Evolutionary conservation across 2,797 vertebrate species (phyloP), one percentile per base, ranked within the genome.

Genomic region (Acanthopagrus latus): DNA sequence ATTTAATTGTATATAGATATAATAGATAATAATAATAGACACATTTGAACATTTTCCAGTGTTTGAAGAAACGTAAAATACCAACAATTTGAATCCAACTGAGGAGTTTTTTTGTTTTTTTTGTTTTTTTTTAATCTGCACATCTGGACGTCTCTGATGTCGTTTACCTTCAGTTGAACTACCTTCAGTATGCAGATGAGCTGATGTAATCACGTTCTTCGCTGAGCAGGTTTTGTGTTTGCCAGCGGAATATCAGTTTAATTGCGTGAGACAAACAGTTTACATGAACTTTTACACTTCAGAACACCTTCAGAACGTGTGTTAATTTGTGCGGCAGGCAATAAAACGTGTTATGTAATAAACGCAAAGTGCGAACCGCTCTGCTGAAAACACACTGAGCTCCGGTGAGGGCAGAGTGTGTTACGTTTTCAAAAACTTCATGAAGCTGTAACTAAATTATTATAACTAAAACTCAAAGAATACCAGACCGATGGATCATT

Each of bases 261-360:
- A 64, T 41, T 29, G 64, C 5, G 46, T 3, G 58, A 44, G 14
- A 46, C 14, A 46, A 14, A 46, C 44, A 46, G 44, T 17, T 46
- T 46, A 14, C 44, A 16, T 76, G 25, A 65, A 66, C n/a, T 54
- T 29, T 29, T 57, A 25, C 67, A 1, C 48, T 17, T 1, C 9
- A 17, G n/a, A 12, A 25, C 23, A 57, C 50, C 33, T 60, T 72
- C 27, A 54, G 8, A 27, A 38, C 44, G 23, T 47, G 59, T 67
- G 73, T 78, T 71, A 47, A 79, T 78, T 50, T 59, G 27, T 47
- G 10, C 1, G 13, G 20, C 71, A 51, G 46, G 58, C 20, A 70
- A 54, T 47, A 56, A 76, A 85, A 74, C 0, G 7, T 66, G 59
- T 80, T 62, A 67, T 48, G 47, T 62, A 59, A 76, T 69, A 69